Conservation (phyloP, 1,140 invertebrate species). For the Bicyclus anynana region DNA sequence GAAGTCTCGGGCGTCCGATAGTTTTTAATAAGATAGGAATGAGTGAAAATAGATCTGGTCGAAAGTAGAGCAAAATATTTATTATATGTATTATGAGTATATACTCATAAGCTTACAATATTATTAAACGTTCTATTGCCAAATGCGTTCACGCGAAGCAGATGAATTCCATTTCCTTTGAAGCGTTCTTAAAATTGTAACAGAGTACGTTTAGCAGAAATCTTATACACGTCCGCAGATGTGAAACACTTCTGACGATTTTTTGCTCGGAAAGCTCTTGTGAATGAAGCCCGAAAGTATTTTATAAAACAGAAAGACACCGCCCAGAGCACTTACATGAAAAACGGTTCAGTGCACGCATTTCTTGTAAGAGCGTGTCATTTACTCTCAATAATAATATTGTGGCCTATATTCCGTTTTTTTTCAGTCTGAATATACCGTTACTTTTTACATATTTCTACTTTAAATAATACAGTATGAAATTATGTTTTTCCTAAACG, state of each 20-base stretch:
- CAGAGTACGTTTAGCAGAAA: conserved; percentile 7
- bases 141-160: background rate
- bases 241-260: conserved; percentile 41
- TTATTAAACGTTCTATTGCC: background rate
- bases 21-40: too few species aligned
- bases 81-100: too few species aligned
- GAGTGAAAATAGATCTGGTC: too few species aligned
- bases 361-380: background rate
- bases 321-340: conserved; percentile 20
- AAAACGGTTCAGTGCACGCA: conserved; percentile 27
- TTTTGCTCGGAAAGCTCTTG: conserved; percentile 44
- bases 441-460: too few species aligned
- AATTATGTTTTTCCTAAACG: too few species aligned
- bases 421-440: too few species aligned
- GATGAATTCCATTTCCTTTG: background rate
- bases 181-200: background rate
- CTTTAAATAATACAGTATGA: too few species aligned
- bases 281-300: conserved; percentile 38
- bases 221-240: conserved; percentile 9
- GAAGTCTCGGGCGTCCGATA: too few species aligned
- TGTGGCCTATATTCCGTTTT: background rate
- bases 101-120: too few species aligned
- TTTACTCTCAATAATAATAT: background rate
- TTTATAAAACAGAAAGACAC: conserved; percentile 44
- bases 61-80: too few species aligned